Base-by-base conservation (phyloP, 2,113 vertebrate genomes). In the Coturnix japonica region DNA sequence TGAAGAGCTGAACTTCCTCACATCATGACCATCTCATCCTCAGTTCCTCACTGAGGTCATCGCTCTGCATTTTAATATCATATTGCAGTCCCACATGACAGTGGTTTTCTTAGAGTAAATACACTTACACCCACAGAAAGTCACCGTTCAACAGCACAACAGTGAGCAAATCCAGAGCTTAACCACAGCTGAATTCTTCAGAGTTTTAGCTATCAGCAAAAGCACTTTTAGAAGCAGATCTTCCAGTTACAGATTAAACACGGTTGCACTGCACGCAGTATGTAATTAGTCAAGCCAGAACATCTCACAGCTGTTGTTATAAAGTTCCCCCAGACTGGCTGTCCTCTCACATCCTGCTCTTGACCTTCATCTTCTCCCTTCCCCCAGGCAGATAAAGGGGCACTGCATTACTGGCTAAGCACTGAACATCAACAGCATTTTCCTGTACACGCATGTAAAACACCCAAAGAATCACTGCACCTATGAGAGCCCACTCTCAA, bases 81-180 rank as follows among this genome's bases (percentile, higher is more conserved):
- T 37, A 10, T 37, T 37, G 54, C 35, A 77, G 15, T 3, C 25
- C 39, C 64, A 76, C 25, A 56, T 2, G 4, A 3, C 7, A 21
- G 56, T 63, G 31, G 64, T 47, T 69, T 54, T 77, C 78, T 84
- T 47, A 28, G 15, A 66, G 11, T 49, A 90, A 73, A 35, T 33
- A 60, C 0, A 31, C 43, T 39, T 26, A n/a, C 0, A 5, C 2
- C 0, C 37, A 30, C 14, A 31, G 19, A 37, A 76, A 69, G 28
- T 47, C 59, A 85, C 25, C 51, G 41, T 15, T 19, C 64, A 56
- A 80, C 41, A 49, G 28, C 1, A 44, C 26, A 15, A 9, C 7
- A 77, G 15, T 16, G 19, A 59, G 33, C 76, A 87, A 74, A 44
- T 6, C 31, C 56, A 83, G 41, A 81, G 33, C 14, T 28, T 8